Percentiles rank a stretch among this genome's conserved stretches.
phyloP scores from a whole-genome alignment of 2,797 vertebrate genomes.

The Sebastes taczanowskii region DNA sequence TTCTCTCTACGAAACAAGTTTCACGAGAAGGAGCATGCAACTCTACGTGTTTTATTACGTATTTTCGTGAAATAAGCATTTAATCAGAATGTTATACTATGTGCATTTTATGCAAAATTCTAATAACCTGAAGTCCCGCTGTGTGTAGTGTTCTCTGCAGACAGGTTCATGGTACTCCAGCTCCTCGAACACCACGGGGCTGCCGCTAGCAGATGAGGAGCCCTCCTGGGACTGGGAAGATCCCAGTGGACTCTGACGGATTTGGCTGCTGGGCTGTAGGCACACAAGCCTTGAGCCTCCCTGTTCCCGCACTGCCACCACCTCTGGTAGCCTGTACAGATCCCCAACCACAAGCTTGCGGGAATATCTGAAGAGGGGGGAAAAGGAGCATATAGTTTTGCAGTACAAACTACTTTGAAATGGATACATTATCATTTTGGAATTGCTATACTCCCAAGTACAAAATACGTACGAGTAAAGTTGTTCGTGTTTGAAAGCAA shows the following conservation, averaged over 20 bases:
- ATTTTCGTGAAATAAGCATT: background rate
- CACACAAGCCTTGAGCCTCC: slow-evolving; percentile 90
- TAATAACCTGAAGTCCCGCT: slow-evolving; percentile 88
- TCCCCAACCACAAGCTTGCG: slow-evolving; percentile 90
- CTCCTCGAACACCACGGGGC: slow-evolving; percentile 96
- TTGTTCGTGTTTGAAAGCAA: background rate
- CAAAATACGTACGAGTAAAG: background rate
- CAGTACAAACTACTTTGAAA: background rate
- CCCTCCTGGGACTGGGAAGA: slow-evolving; percentile 93
- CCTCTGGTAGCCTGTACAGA: slow-evolving; percentile 90
- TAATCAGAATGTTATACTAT: background rate
- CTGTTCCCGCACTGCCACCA: slow-evolving; percentile 91
- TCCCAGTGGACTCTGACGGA: slow-evolving; percentile 92
- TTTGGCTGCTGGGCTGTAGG: slow-evolving; percentile 89
- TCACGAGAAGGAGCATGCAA: background rate
- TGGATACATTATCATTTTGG: background rate
- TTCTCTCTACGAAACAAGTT: background rate
- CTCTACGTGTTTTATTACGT: background rate
- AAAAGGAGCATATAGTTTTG: background rate
- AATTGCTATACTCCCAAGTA: background rate
- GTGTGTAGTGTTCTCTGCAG: slow-evolving; percentile 90
- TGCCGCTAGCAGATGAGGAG: slow-evolving; percentile 91
- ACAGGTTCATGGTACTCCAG: slow-evolving; percentile 95
- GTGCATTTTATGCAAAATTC: background rate
- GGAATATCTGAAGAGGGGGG: slow-evolving; percentile 82